Percentiles rank a stretch among this genome's conserved stretches.
phyloP scores from a whole-genome alignment of 2,113 vertebrate genomes.

The Mesitornis unicolor region DNA sequence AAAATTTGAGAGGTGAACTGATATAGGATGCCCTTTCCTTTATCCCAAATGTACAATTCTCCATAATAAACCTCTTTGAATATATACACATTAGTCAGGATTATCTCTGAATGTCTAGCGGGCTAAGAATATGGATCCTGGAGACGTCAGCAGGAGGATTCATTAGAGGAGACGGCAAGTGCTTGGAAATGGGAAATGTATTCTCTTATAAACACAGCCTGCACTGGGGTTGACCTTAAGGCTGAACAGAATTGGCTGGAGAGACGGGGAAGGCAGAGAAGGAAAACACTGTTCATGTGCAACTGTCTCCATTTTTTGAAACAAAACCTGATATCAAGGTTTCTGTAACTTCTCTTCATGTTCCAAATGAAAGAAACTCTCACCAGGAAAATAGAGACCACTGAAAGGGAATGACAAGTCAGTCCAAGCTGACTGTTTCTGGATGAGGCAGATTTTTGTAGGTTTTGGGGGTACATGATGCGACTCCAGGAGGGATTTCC shows the following conservation, averaged over 20 bases:
- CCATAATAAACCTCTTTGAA: constrained; percentile 28
- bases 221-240: constrained; percentile 56
- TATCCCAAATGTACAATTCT: background rate
- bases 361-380: background rate
- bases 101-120: constrained; percentile 42
- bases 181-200: constrained; percentile 47
- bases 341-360: background rate
- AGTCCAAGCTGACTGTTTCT: background rate
- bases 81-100: constrained; percentile 61
- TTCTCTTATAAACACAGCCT: constrained; percentile 55
- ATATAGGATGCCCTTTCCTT: constrained; percentile 21
- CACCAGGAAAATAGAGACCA: background rate
- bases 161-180: constrained; percentile 53
- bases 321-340: background rate
- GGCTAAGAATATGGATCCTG: constrained; percentile 45
- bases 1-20: constrained; percentile 40
- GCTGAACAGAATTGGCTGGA: constrained; percentile 23
- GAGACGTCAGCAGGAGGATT: constrained; percentile 41
- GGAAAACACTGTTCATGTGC: background rate
- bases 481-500: background rate
- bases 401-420: background rate
- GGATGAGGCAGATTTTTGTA: background rate
- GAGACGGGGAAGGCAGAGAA: background rate
- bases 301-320: background rate
- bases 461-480: background rate